phyloP scores from a whole-genome alignment of 1,140 invertebrate species.

The Leptinotarsa undecemlineata region DNA sequence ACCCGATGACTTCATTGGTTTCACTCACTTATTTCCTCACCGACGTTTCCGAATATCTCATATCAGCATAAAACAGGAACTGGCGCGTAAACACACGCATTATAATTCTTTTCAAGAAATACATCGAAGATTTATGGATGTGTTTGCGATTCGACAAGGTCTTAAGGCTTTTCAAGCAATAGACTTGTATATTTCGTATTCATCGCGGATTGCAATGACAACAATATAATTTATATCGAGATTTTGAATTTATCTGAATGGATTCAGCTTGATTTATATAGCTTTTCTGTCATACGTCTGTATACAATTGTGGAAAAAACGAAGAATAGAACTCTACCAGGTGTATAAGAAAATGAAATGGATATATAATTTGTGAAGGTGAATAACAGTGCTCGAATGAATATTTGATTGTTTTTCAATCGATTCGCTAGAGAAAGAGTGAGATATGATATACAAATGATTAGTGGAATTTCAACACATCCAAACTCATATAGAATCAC shows the following conservation, averaged over 20 bases:
- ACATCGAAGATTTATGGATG: slow-evolving; percentile 31
- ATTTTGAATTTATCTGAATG: slow-evolving; percentile 38
- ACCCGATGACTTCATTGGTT: too few species aligned
- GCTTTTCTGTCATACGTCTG: slow-evolving; percentile 3
- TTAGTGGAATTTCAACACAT: too few species aligned
- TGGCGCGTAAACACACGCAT: slow-evolving; percentile 23
- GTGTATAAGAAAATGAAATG: too few species aligned
- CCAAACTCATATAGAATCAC: too few species aligned
- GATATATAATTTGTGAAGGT: too few species aligned
- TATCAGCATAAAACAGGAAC: slow-evolving; percentile 7
- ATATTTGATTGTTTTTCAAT: too few species aligned
- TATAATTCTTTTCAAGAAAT: slow-evolving; percentile 35
- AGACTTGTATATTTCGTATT: slow-evolving; percentile 37
- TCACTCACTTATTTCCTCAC: not conserved
- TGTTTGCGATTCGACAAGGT: slow-evolving; percentile 38
- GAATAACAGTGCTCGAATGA: too few species aligned
- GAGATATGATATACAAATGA: too few species aligned
- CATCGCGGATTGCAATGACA: slow-evolving; percentile 36
- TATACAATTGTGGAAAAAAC: not conserved
- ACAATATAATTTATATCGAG: slow-evolving; percentile 35
- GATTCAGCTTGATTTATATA: slow-evolving; percentile 13
- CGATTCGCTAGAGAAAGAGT: too few species aligned
- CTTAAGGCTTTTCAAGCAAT: slow-evolving; percentile 34
- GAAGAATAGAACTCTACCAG: not conserved
- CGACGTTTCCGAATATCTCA: not conserved